Conservation (phyloP, 2,797 vertebrate genomes). For the Anguilla obscura region DNA sequence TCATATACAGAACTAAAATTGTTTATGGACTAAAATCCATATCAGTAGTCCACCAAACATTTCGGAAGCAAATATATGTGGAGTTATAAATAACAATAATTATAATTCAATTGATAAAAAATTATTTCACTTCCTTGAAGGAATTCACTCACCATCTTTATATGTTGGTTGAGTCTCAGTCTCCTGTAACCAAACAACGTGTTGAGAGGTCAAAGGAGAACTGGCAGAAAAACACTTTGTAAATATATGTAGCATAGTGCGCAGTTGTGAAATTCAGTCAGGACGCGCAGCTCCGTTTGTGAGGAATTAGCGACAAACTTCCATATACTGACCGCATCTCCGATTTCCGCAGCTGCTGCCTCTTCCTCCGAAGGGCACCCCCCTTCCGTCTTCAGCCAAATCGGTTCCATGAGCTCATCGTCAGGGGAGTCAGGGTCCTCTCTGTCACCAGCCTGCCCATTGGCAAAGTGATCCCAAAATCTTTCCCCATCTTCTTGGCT, state of each 20-base stretch:
- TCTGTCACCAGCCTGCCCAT: conserved; percentile 46
- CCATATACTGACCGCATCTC: conserved; percentile 55
- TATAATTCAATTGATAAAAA: not conserved
- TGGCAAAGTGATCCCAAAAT: conserved; percentile 58
- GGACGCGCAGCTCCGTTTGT: not conserved
- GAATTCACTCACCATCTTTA: conserved; percentile 77
- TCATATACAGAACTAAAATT: not conserved
- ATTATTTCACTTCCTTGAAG: not conserved
- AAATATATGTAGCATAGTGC: not conserved
- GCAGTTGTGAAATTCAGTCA: conserved; percentile 14
- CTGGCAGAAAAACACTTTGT: not conserved
- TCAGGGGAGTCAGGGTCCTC: conserved; percentile 54
- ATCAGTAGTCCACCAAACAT: not conserved
- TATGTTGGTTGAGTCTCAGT: conserved; percentile 67
- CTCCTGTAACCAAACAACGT: conserved; percentile 53
- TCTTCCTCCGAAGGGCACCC: conserved; percentile 51
- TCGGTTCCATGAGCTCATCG: conserved; percentile 63
- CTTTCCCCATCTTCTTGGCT: conserved; percentile 56
- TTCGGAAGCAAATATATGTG: not conserved
- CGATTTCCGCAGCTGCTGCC: conserved; percentile 40
- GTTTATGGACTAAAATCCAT: not conserved
- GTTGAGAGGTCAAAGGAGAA: not conserved
- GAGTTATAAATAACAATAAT: not conserved
- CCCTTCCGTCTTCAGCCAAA: conserved; percentile 64
- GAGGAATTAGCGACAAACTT: not conserved